Evolutionary conservation across 2,888 invertebrate genomes (phyloP).

Genomic region (Flabesymbios commensalis): DNA sequence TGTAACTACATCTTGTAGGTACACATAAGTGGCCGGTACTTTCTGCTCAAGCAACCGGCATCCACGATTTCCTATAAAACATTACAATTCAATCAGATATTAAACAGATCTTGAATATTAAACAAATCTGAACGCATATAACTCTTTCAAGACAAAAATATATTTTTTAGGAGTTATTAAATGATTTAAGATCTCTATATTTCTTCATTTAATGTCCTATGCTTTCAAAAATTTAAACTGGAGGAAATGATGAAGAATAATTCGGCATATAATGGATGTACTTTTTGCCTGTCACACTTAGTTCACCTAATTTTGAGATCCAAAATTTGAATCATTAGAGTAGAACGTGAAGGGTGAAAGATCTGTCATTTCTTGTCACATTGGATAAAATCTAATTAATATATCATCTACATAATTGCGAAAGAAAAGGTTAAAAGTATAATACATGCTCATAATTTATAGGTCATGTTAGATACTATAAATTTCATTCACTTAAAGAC

Average conservation of each 20-base stretch:
- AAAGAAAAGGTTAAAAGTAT: too few species aligned
- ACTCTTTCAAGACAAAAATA: neutral
- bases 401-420: too few species aligned
- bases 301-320: neutral
- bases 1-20: constrained; percentile 87
- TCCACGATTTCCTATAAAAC: constrained; percentile 77
- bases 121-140: neutral
- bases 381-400: too few species aligned
- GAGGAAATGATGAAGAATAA: neutral
- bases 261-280: neutral
- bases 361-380: too few species aligned
- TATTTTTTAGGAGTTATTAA: neutral
- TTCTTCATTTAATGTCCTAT: neutral
- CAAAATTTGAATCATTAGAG: neutral
- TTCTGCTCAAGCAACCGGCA: constrained; percentile 83
- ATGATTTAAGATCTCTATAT: neutral
- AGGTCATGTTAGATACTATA: too few species aligned
- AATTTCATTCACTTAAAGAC: too few species aligned
- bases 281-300: neutral
- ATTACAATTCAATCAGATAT: too few species aligned
- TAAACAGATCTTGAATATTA: neutral
- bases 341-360: too few species aligned
- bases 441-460: neutral
- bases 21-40: constrained; percentile 93
- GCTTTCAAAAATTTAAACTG: too few species aligned